Percentiles rank a stretch among this genome's conserved stretches.
Conservation (phyloP, 1,140 invertebrate genomes). For the Kradibia gibbosae region DNA sequence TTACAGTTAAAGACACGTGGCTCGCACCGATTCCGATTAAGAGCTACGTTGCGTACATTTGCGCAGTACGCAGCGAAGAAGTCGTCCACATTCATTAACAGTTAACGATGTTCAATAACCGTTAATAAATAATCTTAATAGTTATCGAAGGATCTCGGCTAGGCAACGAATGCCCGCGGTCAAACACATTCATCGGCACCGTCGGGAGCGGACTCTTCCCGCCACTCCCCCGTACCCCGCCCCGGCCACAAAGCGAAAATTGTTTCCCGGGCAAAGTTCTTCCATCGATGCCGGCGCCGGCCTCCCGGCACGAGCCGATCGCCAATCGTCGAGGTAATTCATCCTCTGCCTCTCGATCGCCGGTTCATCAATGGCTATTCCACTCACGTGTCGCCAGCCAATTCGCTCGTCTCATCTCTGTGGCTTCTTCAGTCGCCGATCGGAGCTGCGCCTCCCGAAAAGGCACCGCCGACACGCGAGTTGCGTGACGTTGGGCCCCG, state of each 20-base stretch:
- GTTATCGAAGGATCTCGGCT: conserved; percentile 2
- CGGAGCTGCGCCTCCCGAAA: background rate
- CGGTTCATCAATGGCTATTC: background rate
- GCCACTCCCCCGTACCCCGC: too few species aligned
- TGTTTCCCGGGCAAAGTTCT: background rate
- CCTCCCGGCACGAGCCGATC: conserved; percentile 4
- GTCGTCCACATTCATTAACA: conserved; percentile 12
- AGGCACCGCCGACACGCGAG: background rate
- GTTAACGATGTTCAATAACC: conserved; percentile 17
- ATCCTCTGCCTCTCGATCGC: background rate
- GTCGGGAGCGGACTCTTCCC: too few species aligned
- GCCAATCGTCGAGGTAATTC: background rate
- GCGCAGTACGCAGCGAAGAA: background rate
- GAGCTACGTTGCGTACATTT: background rate
- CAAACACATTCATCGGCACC: background rate
- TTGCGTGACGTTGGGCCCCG: background rate
- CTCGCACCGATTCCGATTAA: background rate
- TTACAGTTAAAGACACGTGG: conserved; percentile 24
- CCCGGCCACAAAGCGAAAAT: too few species aligned
- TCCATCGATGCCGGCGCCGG: background rate
- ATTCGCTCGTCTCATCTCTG: background rate
- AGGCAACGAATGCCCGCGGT: background rate
- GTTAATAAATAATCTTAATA: conserved; percentile 17
- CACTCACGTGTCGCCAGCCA: background rate
- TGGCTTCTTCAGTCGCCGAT: too few species aligned